A percentile compares a stretch with the other conserved stretches of the same genome.
phyloP scores from a whole-genome alignment of 2,888 invertebrate genomes.

The Caenorhabditis auriculariae region DNA sequence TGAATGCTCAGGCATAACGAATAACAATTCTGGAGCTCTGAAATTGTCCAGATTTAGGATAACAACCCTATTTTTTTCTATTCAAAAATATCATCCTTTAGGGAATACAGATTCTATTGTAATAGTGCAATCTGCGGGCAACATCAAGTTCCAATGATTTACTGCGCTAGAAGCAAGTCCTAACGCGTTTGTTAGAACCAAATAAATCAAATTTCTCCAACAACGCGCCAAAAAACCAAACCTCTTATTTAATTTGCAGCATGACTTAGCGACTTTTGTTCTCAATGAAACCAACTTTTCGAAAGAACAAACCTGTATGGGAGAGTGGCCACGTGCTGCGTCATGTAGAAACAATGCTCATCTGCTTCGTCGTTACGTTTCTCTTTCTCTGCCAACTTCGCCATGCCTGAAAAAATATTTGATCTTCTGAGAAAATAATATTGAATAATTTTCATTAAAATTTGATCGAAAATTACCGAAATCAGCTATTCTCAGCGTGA shows the following conservation, averaged over 20 bases:
- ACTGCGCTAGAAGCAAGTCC: too few relatives aligned
- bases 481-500: slow-evolving; percentile 52
- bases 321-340: slow-evolving; percentile 58
- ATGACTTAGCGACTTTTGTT: too few relatives aligned
- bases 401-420: slow-evolving; percentile 37
- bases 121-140: too few relatives aligned
- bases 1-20: slow-evolving; percentile 58
- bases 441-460: not conserved
- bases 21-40: slow-evolving; percentile 58
- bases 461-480: slow-evolving; percentile 29
- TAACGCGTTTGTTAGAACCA: too few relatives aligned
- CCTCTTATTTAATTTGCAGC: too few relatives aligned
- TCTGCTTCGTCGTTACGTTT: slow-evolving; percentile 49
- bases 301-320: slow-evolving; percentile 40
- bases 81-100: too few relatives aligned
- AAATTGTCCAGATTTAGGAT: too few relatives aligned
- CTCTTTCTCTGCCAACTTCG: slow-evolving; percentile 46
- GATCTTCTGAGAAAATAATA: not conserved
- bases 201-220: too few relatives aligned
- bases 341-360: slow-evolving; percentile 61
- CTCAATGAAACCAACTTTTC: not conserved
- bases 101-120: too few relatives aligned
- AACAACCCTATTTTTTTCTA: not conserved
- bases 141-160: too few relatives aligned
- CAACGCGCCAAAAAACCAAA: too few relatives aligned